phyloP scores from a whole-genome alignment of 2,888 invertebrate species.

The Eupsilia transversa region DNA sequence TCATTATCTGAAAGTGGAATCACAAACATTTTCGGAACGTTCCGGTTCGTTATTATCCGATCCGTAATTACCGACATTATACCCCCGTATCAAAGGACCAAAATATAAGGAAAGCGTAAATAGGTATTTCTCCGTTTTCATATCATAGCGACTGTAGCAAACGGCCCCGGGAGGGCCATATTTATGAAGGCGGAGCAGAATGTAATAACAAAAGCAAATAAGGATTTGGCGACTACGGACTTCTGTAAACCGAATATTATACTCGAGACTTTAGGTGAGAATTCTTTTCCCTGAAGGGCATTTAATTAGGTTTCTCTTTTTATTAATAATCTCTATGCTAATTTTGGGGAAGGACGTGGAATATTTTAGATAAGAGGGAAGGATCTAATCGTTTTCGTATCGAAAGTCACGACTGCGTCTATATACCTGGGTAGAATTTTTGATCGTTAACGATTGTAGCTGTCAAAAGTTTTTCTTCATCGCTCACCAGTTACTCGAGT shows the following conservation, averaged over 20 bases:
- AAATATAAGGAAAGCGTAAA: conserved; percentile 70
- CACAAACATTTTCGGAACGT: conserved; percentile 27
- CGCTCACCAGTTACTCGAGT: conserved; percentile 9
- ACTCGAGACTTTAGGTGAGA: conserved; percentile 48
- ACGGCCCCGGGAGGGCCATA: conserved; percentile 71
- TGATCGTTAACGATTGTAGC: conserved; percentile 35
- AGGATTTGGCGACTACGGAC: conserved; percentile 66
- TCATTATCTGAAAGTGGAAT: conserved; percentile 33
- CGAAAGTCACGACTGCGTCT: conserved; percentile 10
- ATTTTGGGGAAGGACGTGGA: conserved; percentile 41
- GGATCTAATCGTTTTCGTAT: conserved; percentile 32
- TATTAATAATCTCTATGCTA: conserved; percentile 54
- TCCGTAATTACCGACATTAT: conserved; percentile 60
- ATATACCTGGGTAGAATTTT: conserved; percentile 10
- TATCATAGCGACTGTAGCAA: conserved; percentile 68
- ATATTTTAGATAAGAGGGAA: conserved; percentile 27
- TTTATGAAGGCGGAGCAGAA: conserved; percentile 70
- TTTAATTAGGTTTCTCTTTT: conserved; percentile 56
- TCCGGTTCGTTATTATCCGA: conserved; percentile 57
- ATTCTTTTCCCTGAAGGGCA: conserved; percentile 50
- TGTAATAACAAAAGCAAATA: conserved; percentile 75
- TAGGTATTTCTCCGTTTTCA: conserved; percentile 66
- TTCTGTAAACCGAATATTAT: conserved; percentile 58
- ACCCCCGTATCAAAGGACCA: conserved; percentile 50
- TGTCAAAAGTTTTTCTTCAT: conserved; percentile 35